Conservation (phyloP, 2,888 invertebrate genomes). For the Cephus pygmeus region DNA sequence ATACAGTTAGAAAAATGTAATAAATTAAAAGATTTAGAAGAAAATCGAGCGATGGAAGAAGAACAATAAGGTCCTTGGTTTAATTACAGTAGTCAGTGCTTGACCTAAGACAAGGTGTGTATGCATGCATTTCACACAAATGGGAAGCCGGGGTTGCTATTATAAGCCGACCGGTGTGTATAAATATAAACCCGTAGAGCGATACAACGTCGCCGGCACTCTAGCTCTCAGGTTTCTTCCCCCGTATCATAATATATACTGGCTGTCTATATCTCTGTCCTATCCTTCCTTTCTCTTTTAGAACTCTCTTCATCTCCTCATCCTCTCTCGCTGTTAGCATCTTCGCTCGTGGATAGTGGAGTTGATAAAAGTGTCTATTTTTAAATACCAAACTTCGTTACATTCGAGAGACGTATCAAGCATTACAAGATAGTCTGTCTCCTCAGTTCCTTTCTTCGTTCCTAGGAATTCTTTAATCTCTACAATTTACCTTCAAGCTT, state of each 20-base stretch:
- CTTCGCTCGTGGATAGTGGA: neutral
- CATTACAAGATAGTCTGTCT: neutral
- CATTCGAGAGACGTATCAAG: neutral
- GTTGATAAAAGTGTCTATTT: neutral
- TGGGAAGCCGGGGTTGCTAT: conserved; percentile 49
- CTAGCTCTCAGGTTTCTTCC: conserved; percentile 60
- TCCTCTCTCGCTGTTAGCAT: neutral
- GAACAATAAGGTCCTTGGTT: neutral
- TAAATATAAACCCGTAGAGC: conserved; percentile 60
- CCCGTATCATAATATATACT: conserved; percentile 55
- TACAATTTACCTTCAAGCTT: neutral
- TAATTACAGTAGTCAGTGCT: conserved; percentile 29
- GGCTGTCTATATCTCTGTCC: conserved; percentile 27
- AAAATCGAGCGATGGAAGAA: neutral
- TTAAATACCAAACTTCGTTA: neutral
- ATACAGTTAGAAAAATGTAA: neutral
- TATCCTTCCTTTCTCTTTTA: conserved; percentile 32
- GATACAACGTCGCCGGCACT: conserved; percentile 44
- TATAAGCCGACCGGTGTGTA: conserved; percentile 56
- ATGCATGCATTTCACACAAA: conserved; percentile 54
- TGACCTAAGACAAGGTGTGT: conserved; percentile 52
- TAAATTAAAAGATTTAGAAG: neutral
- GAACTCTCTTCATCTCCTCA: neutral
- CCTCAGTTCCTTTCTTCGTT: neutral
- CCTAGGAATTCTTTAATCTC: neutral